These are phyloP conservation scores for Cephus runcator DNA, from an alignment of 2,888 invertebrate species.

Conservation along the genomic window DNA sequence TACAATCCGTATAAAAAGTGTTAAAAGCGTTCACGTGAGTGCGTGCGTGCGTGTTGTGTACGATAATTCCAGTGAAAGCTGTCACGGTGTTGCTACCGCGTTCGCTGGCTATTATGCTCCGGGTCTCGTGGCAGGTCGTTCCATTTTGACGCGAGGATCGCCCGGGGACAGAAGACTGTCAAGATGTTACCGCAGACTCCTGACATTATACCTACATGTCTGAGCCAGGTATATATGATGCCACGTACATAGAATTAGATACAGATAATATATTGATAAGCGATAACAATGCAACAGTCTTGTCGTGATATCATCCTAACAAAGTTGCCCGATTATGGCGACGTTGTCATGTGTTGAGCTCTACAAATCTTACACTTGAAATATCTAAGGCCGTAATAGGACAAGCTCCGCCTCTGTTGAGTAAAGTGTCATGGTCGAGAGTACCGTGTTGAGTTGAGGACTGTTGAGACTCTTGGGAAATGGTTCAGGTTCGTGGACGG, in stretches of 20 bases:
- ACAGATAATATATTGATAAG: not conserved
- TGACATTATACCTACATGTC: conserved; percentile 52
- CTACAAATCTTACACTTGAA: too few species aligned
- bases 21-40: not conserved
- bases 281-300: too few species aligned
- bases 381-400: too few species aligned
- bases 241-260: not conserved
- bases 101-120: conserved; percentile 21
- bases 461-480: too few species aligned
- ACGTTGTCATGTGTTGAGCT: too few species aligned
- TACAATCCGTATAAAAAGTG: not conserved
- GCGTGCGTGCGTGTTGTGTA: conserved; percentile 9
- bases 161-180: conserved; percentile 6
- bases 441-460: too few species aligned
- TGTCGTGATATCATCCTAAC: too few species aligned
- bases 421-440: too few species aligned
- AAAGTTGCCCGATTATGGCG: too few species aligned
- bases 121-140: conserved; percentile 22
- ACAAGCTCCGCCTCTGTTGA: too few species aligned
- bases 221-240: conserved; percentile 42
- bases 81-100: not conserved
- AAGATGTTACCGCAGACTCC: conserved; percentile 55
- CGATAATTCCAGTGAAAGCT: conserved; percentile 3
- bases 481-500: too few species aligned
- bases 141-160: conserved; percentile 2